Percentiles rank a stretch among this genome's conserved stretches.
phyloP scores from a whole-genome alignment of 2,888 invertebrate genomes.

The Odontothrips loti region DNA sequence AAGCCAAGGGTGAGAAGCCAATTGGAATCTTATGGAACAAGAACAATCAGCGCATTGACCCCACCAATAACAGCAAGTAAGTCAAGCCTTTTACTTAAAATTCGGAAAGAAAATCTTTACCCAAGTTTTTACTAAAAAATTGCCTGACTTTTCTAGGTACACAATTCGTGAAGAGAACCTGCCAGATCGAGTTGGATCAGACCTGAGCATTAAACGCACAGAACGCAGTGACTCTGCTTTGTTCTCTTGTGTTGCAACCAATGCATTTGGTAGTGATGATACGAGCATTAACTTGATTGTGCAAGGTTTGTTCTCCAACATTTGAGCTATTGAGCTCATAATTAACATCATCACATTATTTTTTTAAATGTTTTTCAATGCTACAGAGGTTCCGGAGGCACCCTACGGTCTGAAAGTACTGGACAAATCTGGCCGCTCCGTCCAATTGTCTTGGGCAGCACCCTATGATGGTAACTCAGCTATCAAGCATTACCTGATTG shows the following conservation, averaged over 20 bases:
- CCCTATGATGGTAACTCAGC: constrained; percentile 90
- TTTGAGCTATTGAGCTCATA: neutral
- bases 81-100: neutral
- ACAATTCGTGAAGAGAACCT: constrained; percentile 71
- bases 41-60: constrained; percentile 86
- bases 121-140: neutral
- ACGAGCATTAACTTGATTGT: constrained; percentile 94
- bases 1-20: constrained; percentile 91
- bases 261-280: constrained; percentile 90
- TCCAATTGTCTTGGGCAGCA: constrained; percentile 87
- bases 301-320: constrained; percentile 58
- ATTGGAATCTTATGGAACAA: constrained; percentile 93
- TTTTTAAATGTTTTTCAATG: too few species aligned
- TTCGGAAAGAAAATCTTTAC: neutral
- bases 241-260: constrained; percentile 88
- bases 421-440: constrained; percentile 85
- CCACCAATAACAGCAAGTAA: constrained; percentile 75
- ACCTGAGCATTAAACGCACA: constrained; percentile 82
- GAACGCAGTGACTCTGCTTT: constrained; percentile 84
- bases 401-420: constrained; percentile 83
- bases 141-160: constrained; percentile 43
- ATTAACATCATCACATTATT: neutral
- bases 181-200: constrained; percentile 80
- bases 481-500: constrained; percentile 82
- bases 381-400: constrained; percentile 77